Percentiles rank a stretch among this genome's conserved stretches.
These are phyloP conservation scores for Opisthocomus hoazin DNA, from an alignment of 2,113 vertebrate genomes.

Conservation along the genomic window DNA sequence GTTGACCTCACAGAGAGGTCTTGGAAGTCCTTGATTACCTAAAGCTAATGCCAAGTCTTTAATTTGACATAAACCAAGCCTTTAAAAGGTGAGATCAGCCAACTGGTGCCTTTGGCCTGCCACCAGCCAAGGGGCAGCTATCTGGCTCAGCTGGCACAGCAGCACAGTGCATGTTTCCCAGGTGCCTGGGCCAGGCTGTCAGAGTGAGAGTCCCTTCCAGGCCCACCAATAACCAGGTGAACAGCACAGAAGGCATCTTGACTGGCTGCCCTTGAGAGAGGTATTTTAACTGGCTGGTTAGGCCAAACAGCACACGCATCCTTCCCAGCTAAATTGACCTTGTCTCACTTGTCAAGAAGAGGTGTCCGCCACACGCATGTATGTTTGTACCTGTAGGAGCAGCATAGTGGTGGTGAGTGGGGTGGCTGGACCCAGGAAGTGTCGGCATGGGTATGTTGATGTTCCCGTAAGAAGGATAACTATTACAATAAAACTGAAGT, in stretches of 20 bases:
- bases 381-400: fast-evolving
- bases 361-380: fast-evolving
- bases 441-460: not conserved
- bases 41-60: not conserved
- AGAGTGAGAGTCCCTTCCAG: not conserved
- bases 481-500: not conserved
- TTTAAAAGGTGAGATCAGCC: not conserved
- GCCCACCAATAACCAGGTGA: not conserved
- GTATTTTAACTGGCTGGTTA: not conserved
- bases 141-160: not conserved
- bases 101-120: not conserved
- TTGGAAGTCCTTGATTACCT: not conserved
- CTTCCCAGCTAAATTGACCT: not conserved
- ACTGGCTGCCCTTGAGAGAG: not conserved
- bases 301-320: too few species aligned
- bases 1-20: not conserved
- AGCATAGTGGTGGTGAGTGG: not conserved
- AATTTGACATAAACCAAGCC: not conserved
- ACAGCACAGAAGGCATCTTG: not conserved
- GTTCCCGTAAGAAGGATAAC: not conserved
- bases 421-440: not conserved
- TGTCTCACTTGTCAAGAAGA: not conserved
- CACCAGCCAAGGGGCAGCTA: not conserved
- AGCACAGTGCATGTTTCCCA: fast-evolving
- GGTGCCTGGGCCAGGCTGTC: fast-evolving